These are phyloP conservation scores for Tenualosa ilisha DNA, from an alignment of 2,797 vertebrate species.

Conservation along the genomic window DNA sequence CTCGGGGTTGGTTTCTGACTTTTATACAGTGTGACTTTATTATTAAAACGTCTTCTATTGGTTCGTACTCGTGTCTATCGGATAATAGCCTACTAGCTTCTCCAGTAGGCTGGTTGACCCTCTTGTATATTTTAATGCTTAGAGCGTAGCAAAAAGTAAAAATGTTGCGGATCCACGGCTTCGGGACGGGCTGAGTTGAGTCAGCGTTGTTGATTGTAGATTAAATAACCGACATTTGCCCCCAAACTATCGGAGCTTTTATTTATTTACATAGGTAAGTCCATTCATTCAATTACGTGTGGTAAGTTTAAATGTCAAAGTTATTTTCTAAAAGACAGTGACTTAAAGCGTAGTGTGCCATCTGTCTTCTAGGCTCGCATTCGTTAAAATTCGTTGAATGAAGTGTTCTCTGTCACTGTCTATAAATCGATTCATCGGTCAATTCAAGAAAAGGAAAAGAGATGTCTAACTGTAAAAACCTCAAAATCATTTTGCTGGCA, in stretches of 20 bases:
- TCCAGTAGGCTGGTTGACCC: conserved; percentile 71
- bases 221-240: conserved; percentile 48
- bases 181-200: conserved; percentile 80
- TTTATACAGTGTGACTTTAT: conserved; percentile 52
- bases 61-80: conserved; percentile 69
- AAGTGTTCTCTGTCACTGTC: neutral
- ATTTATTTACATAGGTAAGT: conserved; percentile 35
- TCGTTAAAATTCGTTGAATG: neutral
- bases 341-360: neutral
- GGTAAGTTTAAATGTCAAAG: neutral
- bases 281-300: neutral
- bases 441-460: neutral
- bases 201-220: conserved; percentile 55
- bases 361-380: neutral
- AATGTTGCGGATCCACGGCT: conserved; percentile 80
- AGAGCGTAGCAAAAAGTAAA: conserved; percentile 86
- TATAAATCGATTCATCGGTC: neutral
- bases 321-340: neutral
- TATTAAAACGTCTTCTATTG: conserved; percentile 73
- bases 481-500: neutral
- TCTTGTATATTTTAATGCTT: conserved; percentile 78
- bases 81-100: conserved; percentile 52
- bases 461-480: neutral
- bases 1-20: conserved; percentile 60
- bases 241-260: conserved; percentile 27